Evolutionary conservation across 2,797 vertebrate genomes (phyloP).

Genomic region (Corythornis leucogaster): DNA sequence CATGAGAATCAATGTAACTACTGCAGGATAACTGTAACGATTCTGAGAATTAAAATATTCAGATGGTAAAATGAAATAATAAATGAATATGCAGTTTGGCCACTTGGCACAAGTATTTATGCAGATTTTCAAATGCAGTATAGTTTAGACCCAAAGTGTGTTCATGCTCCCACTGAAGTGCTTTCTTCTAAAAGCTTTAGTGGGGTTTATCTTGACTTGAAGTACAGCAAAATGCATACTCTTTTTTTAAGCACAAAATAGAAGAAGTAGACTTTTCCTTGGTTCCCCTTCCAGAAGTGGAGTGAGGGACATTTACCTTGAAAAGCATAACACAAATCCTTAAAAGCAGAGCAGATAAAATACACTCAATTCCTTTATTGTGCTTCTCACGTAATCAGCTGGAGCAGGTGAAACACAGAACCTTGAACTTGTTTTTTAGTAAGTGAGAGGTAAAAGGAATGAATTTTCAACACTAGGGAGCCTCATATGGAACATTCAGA

Average conservation of each 20-base stretch:
- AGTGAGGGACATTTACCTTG: not conserved
- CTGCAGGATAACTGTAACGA: not conserved
- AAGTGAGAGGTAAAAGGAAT: not conserved
- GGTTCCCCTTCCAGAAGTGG: not conserved
- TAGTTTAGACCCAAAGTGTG: not conserved
- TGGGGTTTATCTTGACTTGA: too few species aligned
- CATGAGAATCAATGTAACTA: not conserved
- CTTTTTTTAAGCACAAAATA: not conserved
- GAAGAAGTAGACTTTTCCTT: not conserved
- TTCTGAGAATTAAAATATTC: conserved; percentile 3
- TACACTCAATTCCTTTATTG: not conserved
- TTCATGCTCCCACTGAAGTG: not conserved
- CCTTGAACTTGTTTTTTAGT: conserved; percentile 17
- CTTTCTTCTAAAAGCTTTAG: not conserved
- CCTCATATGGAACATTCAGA: not conserved
- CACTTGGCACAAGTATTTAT: not conserved
- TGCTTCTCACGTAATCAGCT: not conserved
- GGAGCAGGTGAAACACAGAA: conserved; percentile 23
- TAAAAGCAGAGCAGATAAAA: conserved; percentile 31
- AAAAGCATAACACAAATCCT: not conserved
- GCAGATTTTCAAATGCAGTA: not conserved
- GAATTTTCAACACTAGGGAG: conserved; percentile 1
- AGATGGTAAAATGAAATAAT: not conserved
- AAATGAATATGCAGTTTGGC: not conserved
- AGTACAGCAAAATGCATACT: not conserved